Conservation (phyloP, 2,888 invertebrate genomes). For the Choreutis nemorana region DNA sequence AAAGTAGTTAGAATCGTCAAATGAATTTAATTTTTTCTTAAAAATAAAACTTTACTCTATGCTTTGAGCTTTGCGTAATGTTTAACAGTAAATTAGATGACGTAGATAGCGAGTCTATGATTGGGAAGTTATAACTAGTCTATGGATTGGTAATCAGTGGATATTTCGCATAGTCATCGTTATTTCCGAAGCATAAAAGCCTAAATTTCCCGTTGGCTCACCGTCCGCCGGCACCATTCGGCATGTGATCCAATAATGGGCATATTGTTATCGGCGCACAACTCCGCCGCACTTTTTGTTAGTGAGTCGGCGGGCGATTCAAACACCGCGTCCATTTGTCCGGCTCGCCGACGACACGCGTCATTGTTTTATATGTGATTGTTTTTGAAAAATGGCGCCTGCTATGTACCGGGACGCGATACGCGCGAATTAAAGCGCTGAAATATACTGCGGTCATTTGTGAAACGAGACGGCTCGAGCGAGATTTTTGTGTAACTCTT, state of each 20-base stretch:
- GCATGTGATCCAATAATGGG: constrained; percentile 1
- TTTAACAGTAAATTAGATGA: too few relatives aligned
- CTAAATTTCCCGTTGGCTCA: too few relatives aligned
- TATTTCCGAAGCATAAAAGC: too few relatives aligned
- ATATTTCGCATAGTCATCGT: too few relatives aligned
- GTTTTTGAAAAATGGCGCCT: constrained; percentile 42
- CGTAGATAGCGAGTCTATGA: too few relatives aligned
- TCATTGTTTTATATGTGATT: constrained; percentile 44
- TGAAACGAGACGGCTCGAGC: constrained; percentile 15
- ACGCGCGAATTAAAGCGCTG: constrained; percentile 26
- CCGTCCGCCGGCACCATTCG: too few relatives aligned
- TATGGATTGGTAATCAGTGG: too few relatives aligned
- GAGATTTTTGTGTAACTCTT: constrained; percentile 19
- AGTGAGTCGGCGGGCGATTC: constrained; percentile 4
- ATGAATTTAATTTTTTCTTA: too few relatives aligned
- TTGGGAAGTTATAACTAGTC: too few relatives aligned
- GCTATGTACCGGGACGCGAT: constrained; percentile 14
- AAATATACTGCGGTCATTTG: constrained; percentile 35
- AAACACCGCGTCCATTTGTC: constrained; percentile 19
- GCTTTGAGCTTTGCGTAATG: too few relatives aligned
- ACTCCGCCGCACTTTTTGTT: constrained; percentile 10
- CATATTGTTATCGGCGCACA: constrained; percentile 1
- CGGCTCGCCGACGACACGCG: constrained; percentile 27
- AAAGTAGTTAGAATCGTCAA: too few relatives aligned
- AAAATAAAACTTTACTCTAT: too few relatives aligned